These are phyloP conservation scores for Mactra quadrangularis DNA, from an alignment of 1,140 invertebrate genomes.

Conservation along the genomic window DNA sequence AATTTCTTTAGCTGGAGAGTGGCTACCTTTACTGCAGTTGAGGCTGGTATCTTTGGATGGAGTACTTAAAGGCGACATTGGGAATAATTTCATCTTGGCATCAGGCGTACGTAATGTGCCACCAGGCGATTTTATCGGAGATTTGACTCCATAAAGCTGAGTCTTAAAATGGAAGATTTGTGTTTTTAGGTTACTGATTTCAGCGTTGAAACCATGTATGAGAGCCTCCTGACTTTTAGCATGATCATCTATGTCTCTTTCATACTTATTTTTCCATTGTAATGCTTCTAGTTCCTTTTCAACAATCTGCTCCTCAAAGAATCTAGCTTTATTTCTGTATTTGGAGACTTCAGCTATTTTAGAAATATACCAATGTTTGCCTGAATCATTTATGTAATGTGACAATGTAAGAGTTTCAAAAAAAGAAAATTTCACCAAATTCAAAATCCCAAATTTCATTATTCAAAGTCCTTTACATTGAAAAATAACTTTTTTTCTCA, in stretches of 20 bases:
- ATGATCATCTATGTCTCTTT: conserved; percentile 26
- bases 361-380: no score
- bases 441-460: no score
- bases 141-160: conserved; percentile 39
- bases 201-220: conserved; percentile 56
- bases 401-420: no score
- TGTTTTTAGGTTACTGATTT: conserved; percentile 46
- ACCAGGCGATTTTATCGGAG: conserved; percentile 36
- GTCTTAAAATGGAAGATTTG: conserved; percentile 50
- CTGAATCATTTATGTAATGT: no score
- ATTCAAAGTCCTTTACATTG: no score
- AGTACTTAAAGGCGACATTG: conserved; percentile 33
- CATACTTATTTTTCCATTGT: conserved; percentile 39
- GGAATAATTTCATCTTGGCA: conserved; percentile 44
- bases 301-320: conserved; percentile 54
- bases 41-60: not conserved
- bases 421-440: no score
- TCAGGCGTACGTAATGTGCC: conserved; percentile 26
- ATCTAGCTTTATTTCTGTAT: conserved; percentile 52
- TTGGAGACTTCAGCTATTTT: conserved; percentile 46
- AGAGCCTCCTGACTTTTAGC: conserved; percentile 39
- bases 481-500: no score
- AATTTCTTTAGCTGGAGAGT: conserved; percentile 19
- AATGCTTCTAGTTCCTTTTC: conserved; percentile 31
- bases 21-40: not conserved